A percentile compares a stretch with the other conserved stretches of the same genome.
Conservation (phyloP, 2,888 invertebrate species). For the Habrosyne pyritoides region DNA sequence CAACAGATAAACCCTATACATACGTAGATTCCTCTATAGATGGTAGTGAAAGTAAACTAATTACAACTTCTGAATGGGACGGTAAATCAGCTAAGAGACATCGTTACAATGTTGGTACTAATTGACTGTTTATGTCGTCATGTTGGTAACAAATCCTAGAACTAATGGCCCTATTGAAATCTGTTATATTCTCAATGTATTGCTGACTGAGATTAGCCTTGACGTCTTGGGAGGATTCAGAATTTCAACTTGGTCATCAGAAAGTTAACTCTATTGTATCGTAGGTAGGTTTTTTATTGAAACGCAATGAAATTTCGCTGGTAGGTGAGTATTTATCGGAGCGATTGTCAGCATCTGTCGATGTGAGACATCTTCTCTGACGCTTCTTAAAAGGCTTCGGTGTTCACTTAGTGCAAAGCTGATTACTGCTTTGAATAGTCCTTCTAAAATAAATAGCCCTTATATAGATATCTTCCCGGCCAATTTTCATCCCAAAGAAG, state of each 20-base stretch:
- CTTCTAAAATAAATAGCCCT: too few species aligned
- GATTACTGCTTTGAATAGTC: neutral
- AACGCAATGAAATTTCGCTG: neutral
- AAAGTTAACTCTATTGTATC: neutral
- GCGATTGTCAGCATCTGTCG: neutral
- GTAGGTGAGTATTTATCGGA: neutral
- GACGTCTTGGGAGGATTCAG: neutral
- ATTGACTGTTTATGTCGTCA: constrained; percentile 20
- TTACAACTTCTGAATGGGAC: constrained; percentile 12
- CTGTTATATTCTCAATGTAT: neutral
- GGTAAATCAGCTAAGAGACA: constrained; percentile 11
- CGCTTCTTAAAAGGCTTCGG: neutral
- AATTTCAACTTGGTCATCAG: neutral
- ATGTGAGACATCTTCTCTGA: neutral
- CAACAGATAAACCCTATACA: neutral
- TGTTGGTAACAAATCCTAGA: constrained; percentile 11
- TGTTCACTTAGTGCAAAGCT: neutral
- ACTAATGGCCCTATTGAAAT: constrained; percentile 2
- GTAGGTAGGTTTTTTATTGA: neutral
- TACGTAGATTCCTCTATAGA: neutral
- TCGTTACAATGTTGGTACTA: constrained; percentile 19
- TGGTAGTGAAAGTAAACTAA: constrained; percentile 5
- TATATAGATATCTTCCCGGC: too few species aligned
- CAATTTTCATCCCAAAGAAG: too few species aligned
- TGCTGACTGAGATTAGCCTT: neutral